These are phyloP conservation scores for Chloroceryle amazona DNA, from an alignment of 2,797 vertebrate species.

Conservation along the genomic window DNA sequence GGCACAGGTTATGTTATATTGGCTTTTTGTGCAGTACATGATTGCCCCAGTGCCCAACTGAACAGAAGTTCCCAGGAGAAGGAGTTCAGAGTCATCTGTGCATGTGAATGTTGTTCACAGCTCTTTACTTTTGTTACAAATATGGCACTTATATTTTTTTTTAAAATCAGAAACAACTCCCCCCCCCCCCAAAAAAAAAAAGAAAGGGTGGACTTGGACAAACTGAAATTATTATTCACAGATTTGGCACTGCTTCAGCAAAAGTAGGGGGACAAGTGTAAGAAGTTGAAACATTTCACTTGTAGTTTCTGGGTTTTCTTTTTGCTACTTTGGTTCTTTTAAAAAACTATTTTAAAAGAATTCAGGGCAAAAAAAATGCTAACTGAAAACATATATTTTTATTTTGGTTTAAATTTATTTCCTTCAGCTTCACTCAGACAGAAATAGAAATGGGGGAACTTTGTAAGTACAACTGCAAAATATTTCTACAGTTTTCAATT, in stretches of 20 bases:
- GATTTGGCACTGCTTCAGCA: not conserved
- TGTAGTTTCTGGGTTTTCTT: not conserved
- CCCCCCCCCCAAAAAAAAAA: not conserved
- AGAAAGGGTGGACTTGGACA: not conserved
- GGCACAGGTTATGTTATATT: not conserved
- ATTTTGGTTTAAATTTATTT: not conserved
- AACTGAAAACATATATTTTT: not conserved
- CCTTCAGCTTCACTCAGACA: not conserved
- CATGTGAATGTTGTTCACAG: not conserved
- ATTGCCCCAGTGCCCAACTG: not conserved
- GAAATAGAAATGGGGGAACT: not conserved
- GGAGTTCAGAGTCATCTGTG: not conserved
- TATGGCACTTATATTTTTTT: not conserved
- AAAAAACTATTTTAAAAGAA: not conserved
- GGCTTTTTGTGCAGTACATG: rapidly evolving
- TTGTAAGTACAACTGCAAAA: not conserved
- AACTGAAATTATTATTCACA: not conserved
- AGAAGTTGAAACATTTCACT: not conserved
- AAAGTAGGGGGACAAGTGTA: not conserved
- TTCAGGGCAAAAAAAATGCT: not conserved
- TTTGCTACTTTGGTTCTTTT: not conserved
- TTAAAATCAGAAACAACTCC: too few relatives aligned
- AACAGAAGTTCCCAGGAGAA: not conserved
- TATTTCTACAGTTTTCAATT: not conserved
- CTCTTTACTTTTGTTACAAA: not conserved